These are phyloP conservation scores for Orchesella flavescens DNA, from an alignment of 2,888 invertebrate species.

Conservation along the genomic window DNA sequence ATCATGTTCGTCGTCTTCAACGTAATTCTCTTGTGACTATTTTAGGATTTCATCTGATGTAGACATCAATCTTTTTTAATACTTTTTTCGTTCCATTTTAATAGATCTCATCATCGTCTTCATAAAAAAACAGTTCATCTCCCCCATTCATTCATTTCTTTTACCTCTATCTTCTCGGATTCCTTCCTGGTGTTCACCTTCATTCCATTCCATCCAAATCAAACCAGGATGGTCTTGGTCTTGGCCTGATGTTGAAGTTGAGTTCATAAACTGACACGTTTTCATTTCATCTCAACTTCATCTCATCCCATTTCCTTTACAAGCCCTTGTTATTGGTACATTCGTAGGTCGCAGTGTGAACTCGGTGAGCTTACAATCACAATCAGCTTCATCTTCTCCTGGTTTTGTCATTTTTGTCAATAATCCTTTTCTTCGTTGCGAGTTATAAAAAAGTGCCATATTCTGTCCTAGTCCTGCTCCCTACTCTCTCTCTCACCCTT, in stretches of 20 bases:
- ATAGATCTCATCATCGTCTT: no score
- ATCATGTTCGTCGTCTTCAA: background rate
- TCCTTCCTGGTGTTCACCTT: no score
- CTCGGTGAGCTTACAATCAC: no score
- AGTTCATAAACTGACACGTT: background rate
- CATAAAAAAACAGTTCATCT: background rate
- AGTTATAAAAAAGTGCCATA: background rate
- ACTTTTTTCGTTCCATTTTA: no score
- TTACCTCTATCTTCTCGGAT: background rate
- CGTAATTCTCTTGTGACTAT: no score
- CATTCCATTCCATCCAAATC: no score
- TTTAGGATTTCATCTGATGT: no score
- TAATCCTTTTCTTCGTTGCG: constrained; percentile 18
- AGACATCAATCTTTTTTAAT: no score
- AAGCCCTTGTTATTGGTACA: no score
- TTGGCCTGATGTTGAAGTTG: no score
- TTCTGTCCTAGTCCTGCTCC: background rate
- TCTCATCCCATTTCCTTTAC: background rate
- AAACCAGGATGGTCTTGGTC: background rate
- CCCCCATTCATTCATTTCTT: background rate
- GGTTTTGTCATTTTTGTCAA: constrained; percentile 30
- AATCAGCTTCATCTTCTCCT: background rate
- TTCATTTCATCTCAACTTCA: background rate
- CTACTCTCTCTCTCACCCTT: background rate
- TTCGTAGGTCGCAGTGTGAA: no score